Evolutionary conservation across 2,888 invertebrate genomes (phyloP), one percentile per base, ranked within the genome.

Genomic region (Diploptera punctata): DNA sequence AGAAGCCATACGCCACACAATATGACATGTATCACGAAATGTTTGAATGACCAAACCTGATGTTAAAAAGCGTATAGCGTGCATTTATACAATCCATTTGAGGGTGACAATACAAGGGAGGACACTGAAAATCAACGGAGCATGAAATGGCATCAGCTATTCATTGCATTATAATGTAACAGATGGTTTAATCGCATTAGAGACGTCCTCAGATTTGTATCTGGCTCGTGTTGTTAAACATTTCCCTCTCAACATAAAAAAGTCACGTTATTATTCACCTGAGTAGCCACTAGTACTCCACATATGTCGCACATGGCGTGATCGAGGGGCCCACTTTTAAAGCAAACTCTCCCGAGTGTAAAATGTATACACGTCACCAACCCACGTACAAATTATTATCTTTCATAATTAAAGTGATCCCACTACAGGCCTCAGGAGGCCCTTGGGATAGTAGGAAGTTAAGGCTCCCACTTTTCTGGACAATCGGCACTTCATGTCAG

Each of bases 61-160:
- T 52, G n/a, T 52, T 2, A 24, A 24, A 52, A 38, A 38, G 38
- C 38, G 7, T 9, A n/a, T 47, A 47, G 47, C 33, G 33, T 33
- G 33, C 10, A 7, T 5, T 33, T 33, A 7, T 33, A 5, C 33
- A 10, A 33, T 33, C 33, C 33, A 33, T 33, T 33, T 33, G 33
- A 5, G 33, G 33, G 10, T 10, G 33, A 33, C 33, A 33, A 7
- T 29, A 16, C 24, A 29, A n/a, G 26, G 3, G 52, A 47, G 24
- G 24, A 24, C 52, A 52, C 24, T 24, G 24, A 13, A 9, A 52
- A 1, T 13, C 21, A 24, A 9, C 81, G 81, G 82, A 82, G 82
- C 81, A 81, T 77, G 75, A 80, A 81, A 80, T 81, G 78, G 80
- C 80, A 79, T 62, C 47, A 57, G 57, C 44, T 26, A 57, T 29